phyloP scores from a whole-genome alignment of 2,888 invertebrate genomes.

The Eupithecia pulchellata region DNA sequence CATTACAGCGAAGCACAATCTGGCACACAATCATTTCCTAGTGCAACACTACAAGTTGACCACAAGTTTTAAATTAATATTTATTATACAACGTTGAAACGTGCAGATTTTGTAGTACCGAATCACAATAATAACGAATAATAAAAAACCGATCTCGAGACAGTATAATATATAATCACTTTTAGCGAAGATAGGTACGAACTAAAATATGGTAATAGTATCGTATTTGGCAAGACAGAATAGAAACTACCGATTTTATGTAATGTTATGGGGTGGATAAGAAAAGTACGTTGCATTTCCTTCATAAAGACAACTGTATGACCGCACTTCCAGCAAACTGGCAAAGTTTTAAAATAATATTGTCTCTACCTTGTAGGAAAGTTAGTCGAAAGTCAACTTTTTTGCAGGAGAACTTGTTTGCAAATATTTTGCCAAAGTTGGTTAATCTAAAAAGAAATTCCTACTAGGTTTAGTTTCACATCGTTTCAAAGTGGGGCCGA shows the following conservation, averaged over 20 bases:
- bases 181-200: slow-evolving; percentile 11
- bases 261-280: slow-evolving; percentile 27
- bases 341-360: slow-evolving; percentile 50
- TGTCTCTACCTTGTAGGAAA: slow-evolving; percentile 57
- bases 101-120: not conserved
- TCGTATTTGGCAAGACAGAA: slow-evolving; percentile 23
- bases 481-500: slow-evolving; percentile 55
- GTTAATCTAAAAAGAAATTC: slow-evolving; percentile 72
- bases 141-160: slow-evolving; percentile 3
- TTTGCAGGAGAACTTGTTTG: slow-evolving; percentile 63
- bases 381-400: slow-evolving; percentile 58
- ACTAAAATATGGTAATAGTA: slow-evolving; percentile 22
- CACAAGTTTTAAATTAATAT: slow-evolving; percentile 5
- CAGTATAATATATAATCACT: slow-evolving; percentile 15
- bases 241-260: slow-evolving; percentile 20
- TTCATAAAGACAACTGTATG: slow-evolving; percentile 23
- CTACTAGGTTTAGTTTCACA: slow-evolving; percentile 67
- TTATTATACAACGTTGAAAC: not conserved
- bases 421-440: slow-evolving; percentile 70
- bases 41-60: not conserved
- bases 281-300: slow-evolving; percentile 26
- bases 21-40: slow-evolving; percentile 17
- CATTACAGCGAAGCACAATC: slow-evolving; percentile 22
- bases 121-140: not conserved
- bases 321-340: slow-evolving; percentile 27